phyloP scores from a whole-genome alignment of 2,797 vertebrate genomes.

The Alosa sapidissima region DNA sequence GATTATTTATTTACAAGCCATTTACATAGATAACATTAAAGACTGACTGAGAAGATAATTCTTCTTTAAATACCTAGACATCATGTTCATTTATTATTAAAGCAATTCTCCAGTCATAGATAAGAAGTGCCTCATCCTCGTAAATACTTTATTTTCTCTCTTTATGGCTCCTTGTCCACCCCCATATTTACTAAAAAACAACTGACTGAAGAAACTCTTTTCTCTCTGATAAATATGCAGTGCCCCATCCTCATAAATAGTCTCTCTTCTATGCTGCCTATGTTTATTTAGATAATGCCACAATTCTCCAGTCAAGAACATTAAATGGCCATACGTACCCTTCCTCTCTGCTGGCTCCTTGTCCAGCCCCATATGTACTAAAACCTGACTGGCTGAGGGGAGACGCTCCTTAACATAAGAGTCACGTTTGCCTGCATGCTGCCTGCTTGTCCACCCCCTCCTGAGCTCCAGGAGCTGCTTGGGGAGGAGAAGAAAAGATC shows the following conservation, averaged over 20 bases:
- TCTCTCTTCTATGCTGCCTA: no score
- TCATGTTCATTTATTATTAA: background rate
- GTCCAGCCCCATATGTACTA: background rate
- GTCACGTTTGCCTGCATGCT: background rate
- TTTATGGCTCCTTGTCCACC: no score
- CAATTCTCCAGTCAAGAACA: background rate
- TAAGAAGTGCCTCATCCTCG: no score
- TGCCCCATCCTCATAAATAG: no score
- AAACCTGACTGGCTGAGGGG: background rate
- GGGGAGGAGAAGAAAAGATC: background rate
- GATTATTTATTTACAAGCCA: background rate
- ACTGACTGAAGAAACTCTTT: no score
- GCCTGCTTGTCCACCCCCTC: background rate
- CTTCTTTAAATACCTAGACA: background rate
- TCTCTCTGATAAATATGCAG: no score
- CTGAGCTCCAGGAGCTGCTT: background rate
- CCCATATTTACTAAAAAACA: no score
- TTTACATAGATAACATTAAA: background rate
- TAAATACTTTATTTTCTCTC: no score
- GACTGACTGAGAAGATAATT: background rate
- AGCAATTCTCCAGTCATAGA: background rate
- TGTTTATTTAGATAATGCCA: no score
- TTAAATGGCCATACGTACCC: background rate
- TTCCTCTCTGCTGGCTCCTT: background rate
- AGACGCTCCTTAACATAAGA: background rate